These are phyloP conservation scores for Marasmarcha lunaedactyla DNA, from an alignment of 2,888 invertebrate species.

Conservation along the genomic window DNA sequence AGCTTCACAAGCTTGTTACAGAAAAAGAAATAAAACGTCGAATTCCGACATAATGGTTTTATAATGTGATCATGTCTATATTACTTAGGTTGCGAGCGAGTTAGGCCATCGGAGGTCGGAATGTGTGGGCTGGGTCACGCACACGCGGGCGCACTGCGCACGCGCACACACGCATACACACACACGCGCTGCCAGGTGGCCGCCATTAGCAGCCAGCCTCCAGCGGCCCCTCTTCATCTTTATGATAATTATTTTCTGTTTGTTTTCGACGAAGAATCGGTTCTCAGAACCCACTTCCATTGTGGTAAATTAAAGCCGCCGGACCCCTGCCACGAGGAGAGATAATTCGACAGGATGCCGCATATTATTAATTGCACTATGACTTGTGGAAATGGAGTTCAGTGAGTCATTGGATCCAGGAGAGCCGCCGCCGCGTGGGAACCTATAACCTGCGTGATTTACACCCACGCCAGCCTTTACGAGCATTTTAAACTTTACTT, in stretches of 20 bases:
- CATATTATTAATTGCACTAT: conserved; percentile 72
- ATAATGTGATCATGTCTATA: conserved; percentile 29
- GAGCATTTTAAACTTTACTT: conserved; percentile 28
- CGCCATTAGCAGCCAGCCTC: conserved; percentile 62
- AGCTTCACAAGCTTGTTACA: too few relatives aligned
- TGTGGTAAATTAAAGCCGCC: conserved; percentile 70
- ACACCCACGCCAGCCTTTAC: conserved; percentile 42
- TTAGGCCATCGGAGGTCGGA: conserved; percentile 22
- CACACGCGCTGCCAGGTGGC: conserved; percentile 45
- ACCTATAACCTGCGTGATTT: conserved; percentile 42
- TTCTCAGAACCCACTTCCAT: conserved; percentile 68
- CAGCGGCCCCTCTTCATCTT: conserved; percentile 70
- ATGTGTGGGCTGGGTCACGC: conserved; percentile 24
- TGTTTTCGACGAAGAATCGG: conserved; percentile 68
- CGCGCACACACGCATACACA: conserved; percentile 17
- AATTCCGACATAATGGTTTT: background rate
- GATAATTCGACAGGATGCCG: conserved; percentile 71
- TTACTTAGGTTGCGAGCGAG: conserved; percentile 27
- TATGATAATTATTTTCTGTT: conserved; percentile 72
- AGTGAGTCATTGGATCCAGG: conserved; percentile 67
- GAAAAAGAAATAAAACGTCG: background rate
- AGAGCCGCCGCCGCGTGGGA: conserved; percentile 55
- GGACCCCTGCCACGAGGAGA: conserved; percentile 68
- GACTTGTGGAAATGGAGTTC: conserved; percentile 69
- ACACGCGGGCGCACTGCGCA: conserved; percentile 6